A percentile compares a stretch with the other conserved stretches of the same genome.
Conservation (phyloP, 92 coral and sea anemone genomes). For the Siderastrea radians region DNA sequence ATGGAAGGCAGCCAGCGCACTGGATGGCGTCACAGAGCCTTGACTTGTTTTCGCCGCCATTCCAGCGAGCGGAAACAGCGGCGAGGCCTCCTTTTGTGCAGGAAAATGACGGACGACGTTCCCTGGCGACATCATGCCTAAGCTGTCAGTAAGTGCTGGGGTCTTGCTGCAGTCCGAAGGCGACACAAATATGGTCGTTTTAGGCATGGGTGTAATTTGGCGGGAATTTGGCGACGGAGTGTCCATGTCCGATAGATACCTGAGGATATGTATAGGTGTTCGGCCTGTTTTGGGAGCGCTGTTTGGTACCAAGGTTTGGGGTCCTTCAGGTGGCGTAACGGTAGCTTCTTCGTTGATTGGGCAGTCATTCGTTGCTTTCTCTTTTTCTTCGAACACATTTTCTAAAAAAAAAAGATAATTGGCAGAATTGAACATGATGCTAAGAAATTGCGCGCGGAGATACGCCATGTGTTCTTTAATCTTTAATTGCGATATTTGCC, state of each 20-base stretch:
- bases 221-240: slow-evolving; percentile 82
- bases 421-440: too few relatives aligned
- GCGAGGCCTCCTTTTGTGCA: slow-evolving; percentile 23
- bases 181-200: slow-evolving; percentile 75
- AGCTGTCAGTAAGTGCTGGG: slow-evolving; percentile 26
- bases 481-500: too few relatives aligned
- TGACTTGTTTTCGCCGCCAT: slow-evolving; percentile 22
- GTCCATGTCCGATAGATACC: slow-evolving; percentile 67
- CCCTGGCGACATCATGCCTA: slow-evolving; percentile 40
- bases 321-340: slow-evolving; percentile 30
- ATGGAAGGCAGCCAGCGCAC: slow-evolving; percentile 41
- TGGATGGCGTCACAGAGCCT: slow-evolving; percentile 51
- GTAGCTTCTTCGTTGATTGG: background rate
- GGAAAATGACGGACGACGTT: slow-evolving; percentile 33
- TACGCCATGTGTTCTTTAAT: too few relatives aligned
- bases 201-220: slow-evolving; percentile 75
- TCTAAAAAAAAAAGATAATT: background rate
- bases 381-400: slow-evolving; percentile 2
- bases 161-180: slow-evolving; percentile 35
- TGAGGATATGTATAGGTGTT: slow-evolving; percentile 57
- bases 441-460: too few relatives aligned
- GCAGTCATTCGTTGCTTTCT: background rate
- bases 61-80: slow-evolving; percentile 57
- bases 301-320: background rate
- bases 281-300: slow-evolving; percentile 46